phyloP scores from a whole-genome alignment of 1,140 invertebrate species.

The Telenomus remus region DNA sequence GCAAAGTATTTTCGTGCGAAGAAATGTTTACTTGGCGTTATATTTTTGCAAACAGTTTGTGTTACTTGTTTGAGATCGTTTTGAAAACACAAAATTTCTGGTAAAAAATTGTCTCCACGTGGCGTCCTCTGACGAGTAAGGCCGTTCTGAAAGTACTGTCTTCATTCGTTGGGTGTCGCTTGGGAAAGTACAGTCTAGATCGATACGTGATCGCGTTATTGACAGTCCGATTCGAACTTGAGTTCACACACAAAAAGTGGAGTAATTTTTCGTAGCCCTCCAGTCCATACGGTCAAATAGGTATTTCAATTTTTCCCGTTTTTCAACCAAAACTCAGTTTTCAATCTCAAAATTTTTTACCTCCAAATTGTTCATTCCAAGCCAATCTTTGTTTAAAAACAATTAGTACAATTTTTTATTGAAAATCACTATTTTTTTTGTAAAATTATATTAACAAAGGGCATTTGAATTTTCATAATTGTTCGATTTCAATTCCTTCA shows the following conservation, averaged over 20 bases:
- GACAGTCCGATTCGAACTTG: conserved; percentile 41
- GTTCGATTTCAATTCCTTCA: too few relatives aligned
- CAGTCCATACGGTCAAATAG: conserved; percentile 6
- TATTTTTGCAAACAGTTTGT: too few relatives aligned
- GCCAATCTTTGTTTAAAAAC: too few relatives aligned
- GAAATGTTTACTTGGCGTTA: too few relatives aligned
- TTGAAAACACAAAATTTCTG: not conserved
- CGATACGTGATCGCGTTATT: conserved; percentile 36
- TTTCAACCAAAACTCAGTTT: not conserved
- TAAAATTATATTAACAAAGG: too few relatives aligned
- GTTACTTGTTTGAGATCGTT: too few relatives aligned
- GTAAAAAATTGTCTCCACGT: not conserved
- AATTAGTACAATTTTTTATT: too few relatives aligned
- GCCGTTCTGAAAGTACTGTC: conserved; percentile 11
- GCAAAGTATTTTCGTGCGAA: too few relatives aligned
- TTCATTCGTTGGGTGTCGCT: conserved; percentile 33
- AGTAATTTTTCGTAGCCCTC: not conserved
- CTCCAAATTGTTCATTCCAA: not conserved
- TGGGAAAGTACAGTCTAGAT: conserved; percentile 22
- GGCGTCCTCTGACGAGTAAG: conserved; percentile 17
- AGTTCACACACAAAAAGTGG: conserved; percentile 4
- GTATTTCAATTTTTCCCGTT: conserved; percentile 9
- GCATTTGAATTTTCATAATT: too few relatives aligned
- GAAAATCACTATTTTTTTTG: too few relatives aligned
- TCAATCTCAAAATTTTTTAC: not conserved